Percentiles rank a stretch among this genome's conserved stretches.
Conservation (phyloP, 2,113 vertebrate species). For the Misgurnus anguillicaudatus region DNA sequence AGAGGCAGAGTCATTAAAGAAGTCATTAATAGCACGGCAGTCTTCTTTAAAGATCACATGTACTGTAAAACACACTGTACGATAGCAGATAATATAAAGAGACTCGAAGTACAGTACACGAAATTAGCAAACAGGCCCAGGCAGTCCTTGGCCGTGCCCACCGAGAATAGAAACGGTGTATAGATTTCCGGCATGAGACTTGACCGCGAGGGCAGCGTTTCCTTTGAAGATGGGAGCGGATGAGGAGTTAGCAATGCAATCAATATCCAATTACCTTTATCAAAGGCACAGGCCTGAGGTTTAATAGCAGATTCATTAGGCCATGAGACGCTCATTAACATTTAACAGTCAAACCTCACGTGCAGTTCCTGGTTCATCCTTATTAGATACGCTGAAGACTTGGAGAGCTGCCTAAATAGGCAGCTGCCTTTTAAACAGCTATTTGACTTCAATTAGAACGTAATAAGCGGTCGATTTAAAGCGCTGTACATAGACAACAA, state of each 20-base stretch:
- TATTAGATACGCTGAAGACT: not conserved
- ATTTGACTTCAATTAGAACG: not conserved
- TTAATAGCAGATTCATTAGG: slow-evolving; percentile 30
- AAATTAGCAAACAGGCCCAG: too few relatives aligned
- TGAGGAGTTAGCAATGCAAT: slow-evolving; percentile 50
- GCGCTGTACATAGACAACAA: too few relatives aligned
- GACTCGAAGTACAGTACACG: too few relatives aligned
- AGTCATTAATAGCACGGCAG: too few relatives aligned
- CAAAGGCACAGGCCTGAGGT: slow-evolving; percentile 20
- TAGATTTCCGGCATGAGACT: not conserved
- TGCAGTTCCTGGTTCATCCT: not conserved
- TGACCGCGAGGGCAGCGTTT: slow-evolving; percentile 26
- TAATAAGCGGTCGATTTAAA: too few relatives aligned
- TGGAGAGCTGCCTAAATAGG: not conserved
- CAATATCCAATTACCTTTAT: slow-evolving; percentile 59
- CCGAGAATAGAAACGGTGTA: not conserved
- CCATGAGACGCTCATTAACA: slow-evolving; percentile 24
- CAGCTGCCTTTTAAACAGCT: not conserved
- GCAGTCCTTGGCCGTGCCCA: too few relatives aligned
- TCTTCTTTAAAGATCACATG: too few relatives aligned
- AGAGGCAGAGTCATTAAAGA: too few relatives aligned
- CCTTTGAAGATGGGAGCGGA: slow-evolving; percentile 45
- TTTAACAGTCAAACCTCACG: not conserved
- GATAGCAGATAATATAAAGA: too few relatives aligned
- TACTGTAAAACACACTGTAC: too few relatives aligned